Evolutionary conservation across 2,113 vertebrate genomes (phyloP).

Genomic region (Epinephelus moara): DNA sequence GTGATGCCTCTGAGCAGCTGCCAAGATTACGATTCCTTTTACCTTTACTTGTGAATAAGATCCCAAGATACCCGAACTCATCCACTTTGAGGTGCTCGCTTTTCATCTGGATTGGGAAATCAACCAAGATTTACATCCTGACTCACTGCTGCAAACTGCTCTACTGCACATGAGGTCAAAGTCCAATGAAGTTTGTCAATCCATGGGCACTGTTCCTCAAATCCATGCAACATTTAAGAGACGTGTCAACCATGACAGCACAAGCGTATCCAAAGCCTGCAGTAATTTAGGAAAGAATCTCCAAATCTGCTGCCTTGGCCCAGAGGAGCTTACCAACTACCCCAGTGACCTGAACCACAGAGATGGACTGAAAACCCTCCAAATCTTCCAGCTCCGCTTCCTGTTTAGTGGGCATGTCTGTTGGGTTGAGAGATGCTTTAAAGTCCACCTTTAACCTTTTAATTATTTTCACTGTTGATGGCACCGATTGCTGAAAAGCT

Average conservation of each 20-base stretch:
- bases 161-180: not conserved
- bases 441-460: slow-evolving; percentile 1
- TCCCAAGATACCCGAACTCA: not conserved
- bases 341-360: slow-evolving; percentile 4
- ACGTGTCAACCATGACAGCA: not conserved
- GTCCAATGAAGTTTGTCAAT: slow-evolving; percentile 5
- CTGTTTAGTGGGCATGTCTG: not conserved
- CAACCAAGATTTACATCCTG: not conserved
- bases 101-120: slow-evolving; percentile 15
- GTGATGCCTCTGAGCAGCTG: not conserved
- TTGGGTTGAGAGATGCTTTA: not conserved
- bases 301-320: not conserved
- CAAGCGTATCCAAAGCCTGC: not conserved
- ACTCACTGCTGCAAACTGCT: not conserved
- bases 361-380: slow-evolving; percentile 23
- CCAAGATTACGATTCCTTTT: slow-evolving; percentile 20
- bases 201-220: not conserved
- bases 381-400: slow-evolving; percentile 5
- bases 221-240: not conserved
- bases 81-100: not conserved
- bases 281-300: not conserved
- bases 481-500: slow-evolving; percentile 3
- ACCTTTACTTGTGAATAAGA: not conserved
- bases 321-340: slow-evolving; percentile 4
- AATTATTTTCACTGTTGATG: slow-evolving; percentile 8